phyloP scores from a whole-genome alignment of 2,113 vertebrate genomes.

The Burhinus bistriatus region DNA sequence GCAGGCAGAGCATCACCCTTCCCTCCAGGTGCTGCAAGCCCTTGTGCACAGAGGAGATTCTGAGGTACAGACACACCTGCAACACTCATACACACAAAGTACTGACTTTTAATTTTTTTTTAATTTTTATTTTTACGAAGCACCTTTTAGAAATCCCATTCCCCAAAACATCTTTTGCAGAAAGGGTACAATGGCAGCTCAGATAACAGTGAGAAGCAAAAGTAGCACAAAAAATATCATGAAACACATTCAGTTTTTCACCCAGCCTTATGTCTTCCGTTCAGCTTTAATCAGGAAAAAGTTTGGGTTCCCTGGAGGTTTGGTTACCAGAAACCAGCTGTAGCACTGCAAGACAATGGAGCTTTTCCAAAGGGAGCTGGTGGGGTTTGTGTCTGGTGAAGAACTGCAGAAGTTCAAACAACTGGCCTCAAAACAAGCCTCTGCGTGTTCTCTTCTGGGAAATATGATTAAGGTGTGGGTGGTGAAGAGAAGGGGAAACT shows the following conservation, averaged over 20 bases:
- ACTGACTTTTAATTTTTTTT: accelerated
- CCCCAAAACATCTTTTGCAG: neutral
- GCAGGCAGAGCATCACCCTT: neutral
- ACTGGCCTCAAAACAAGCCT: accelerated
- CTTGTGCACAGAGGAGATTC: neutral
- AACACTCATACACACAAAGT: neutral
- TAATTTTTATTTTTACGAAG: neutral
- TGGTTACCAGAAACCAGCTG: neutral
- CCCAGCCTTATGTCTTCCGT: neutral
- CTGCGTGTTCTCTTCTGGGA: neutral
- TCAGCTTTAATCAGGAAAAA: neutral
- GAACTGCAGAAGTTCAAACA: neutral
- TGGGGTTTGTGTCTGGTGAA: neutral
- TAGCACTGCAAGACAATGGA: neutral
- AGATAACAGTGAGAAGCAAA: neutral
- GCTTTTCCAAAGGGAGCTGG: neutral
- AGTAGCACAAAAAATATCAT: neutral
- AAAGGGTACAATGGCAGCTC: neutral
- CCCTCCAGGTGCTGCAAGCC: neutral
- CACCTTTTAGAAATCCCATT: neutral
- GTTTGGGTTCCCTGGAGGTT: neutral
- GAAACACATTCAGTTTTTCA: neutral
- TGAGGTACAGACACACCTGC: neutral
- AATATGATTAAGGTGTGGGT: neutral
- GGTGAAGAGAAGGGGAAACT: neutral